Evolutionary conservation across 2,797 vertebrate species (phyloP), one percentile per base, ranked within the genome.

Genomic region (Microctenopoma steveboyesi): DNA sequence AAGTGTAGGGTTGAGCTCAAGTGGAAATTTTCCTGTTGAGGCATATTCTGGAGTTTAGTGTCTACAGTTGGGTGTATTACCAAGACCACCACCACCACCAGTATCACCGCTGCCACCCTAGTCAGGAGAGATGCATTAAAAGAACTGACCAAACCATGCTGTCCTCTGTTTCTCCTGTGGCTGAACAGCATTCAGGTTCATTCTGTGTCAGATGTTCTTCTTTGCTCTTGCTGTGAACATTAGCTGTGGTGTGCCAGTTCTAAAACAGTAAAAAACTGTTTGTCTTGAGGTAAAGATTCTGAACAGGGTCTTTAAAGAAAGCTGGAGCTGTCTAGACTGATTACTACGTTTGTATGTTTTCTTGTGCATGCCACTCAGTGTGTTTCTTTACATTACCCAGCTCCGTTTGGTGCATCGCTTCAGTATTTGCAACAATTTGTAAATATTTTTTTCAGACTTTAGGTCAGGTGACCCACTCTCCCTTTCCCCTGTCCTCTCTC

Each of bases 21-120:
- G 85, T 91, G 86, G 86, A 88, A 91, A 88, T 75, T 79, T 85
- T 73, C 65, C 68, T 74, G 71, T 78, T 63, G 69, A 68, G 58
- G 69, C 79, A 74, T 86, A 86, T 84, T 84, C 65, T 80, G 43
- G 72, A 48, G 70, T 81, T 84, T 68, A 78, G 64, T 84, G 73
- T 79, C 58, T 66, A 49, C 59, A 69, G 67, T 40, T 9, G 57
- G 80, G 71, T 71, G 77, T 65, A 59, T 83, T 78, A 82, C 74
- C 76, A 57, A 72, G 27, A 82, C 62, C 86, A 81, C 67, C 75
- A 76, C 46, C 59, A 81, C 67, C 74, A 76, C 48, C 61, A 43
- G 57, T 33, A 66, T 48, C 57, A 51, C 64, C 25, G 14, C 62
- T 59, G 27, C 69, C 67, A 46, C 50, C 46, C 54, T 12, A 49